phyloP scores from a whole-genome alignment of 2,888 invertebrate species.

The Eupithecia inturbata region DNA sequence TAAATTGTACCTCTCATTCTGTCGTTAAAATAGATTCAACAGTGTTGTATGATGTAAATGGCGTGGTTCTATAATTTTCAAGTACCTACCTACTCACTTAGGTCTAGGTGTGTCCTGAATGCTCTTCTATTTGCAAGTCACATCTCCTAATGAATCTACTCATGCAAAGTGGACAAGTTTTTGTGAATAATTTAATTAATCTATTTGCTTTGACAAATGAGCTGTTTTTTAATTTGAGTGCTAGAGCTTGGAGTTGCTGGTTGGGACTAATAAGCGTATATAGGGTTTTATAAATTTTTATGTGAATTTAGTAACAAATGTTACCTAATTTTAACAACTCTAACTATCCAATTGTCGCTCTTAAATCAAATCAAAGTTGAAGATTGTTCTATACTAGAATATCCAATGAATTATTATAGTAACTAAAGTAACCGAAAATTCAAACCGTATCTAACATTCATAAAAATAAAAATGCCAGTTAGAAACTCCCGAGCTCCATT shows the following conservation, averaged over 20 bases:
- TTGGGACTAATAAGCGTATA: neutral
- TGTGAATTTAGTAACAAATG: neutral
- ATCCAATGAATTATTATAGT: neutral
- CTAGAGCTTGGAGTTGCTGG: neutral
- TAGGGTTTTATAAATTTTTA: neutral
- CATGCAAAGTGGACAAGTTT: slow-evolving; percentile 57
- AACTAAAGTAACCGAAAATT: slow-evolving; percentile 3
- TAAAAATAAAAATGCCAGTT: slow-evolving; percentile 11
- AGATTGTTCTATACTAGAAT: neutral
- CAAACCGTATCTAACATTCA: neutral
- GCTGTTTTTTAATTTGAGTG: slow-evolving; percentile 52
- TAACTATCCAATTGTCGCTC: neutral
- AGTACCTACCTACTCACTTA: neutral
- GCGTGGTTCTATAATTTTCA: slow-evolving; percentile 1
- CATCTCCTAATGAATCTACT: slow-evolving; percentile 76
- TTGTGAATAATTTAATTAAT: slow-evolving; percentile 71
- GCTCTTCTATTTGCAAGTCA: slow-evolving; percentile 74
- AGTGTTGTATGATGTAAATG: neutral
- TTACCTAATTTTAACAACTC: neutral
- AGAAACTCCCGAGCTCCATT: slow-evolving; percentile 48
- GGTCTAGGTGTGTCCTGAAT: slow-evolving; percentile 57
- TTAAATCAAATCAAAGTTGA: neutral
- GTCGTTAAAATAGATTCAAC: neutral
- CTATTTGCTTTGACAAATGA: slow-evolving; percentile 68
- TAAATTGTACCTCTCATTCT: neutral